These are phyloP conservation scores for Muraenolepis orangiensis DNA, from an alignment of 2,797 vertebrate species.

Conservation along the genomic window DNA sequence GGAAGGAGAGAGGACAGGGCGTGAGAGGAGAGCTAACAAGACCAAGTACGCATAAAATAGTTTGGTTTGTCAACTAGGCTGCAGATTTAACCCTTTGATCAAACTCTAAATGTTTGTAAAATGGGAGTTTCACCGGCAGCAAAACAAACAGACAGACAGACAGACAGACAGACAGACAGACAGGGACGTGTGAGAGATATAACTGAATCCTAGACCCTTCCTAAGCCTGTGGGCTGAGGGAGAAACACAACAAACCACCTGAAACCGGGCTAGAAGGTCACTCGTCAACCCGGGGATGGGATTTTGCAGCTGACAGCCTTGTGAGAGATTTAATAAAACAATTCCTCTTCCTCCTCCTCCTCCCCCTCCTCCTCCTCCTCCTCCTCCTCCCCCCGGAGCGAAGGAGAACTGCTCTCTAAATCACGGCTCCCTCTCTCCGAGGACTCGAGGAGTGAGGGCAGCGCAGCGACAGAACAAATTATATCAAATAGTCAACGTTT, in stretches of 20 bases:
- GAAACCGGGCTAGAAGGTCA: not conserved
- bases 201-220: not conserved
- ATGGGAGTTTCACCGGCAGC: too few relatives aligned
- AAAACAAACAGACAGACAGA: not conserved
- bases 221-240: not conserved
- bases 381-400: too few relatives aligned
- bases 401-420: not conserved
- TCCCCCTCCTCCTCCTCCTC: too few relatives aligned
- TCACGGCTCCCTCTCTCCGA: not conserved
- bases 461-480: not conserved
- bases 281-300: not conserved
- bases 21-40: not conserved
- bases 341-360: not conserved
- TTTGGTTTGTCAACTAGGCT: too few relatives aligned
- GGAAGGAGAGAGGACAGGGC: constrained; percentile 5
- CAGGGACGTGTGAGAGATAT: not conserved
- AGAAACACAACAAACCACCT: not conserved
- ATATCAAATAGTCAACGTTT: not conserved
- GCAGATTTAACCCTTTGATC: too few relatives aligned
- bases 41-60: not conserved
- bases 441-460: not conserved
- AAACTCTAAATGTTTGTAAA: too few relatives aligned
- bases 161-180: not conserved
- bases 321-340: not conserved
- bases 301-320: not conserved